Conservation (phyloP, 2,797 vertebrate species). For the Diceros bicornis region DNA sequence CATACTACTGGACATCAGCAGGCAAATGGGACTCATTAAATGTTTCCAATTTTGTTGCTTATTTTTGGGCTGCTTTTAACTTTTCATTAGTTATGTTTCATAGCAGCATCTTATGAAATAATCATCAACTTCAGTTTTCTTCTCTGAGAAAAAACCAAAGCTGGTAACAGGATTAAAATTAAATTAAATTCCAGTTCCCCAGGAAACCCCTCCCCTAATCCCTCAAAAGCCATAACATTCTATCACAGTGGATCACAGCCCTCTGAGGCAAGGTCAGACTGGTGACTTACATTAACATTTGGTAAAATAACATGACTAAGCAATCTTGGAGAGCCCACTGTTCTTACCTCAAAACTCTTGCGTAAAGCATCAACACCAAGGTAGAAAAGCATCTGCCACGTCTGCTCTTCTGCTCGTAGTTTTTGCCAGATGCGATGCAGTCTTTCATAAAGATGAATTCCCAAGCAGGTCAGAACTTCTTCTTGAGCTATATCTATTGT, state of each 20-base stretch:
- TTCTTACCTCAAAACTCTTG: slow-evolving; percentile 97
- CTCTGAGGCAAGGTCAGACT: background rate
- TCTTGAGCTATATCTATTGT: slow-evolving; percentile 99
- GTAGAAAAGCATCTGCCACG: slow-evolving; percentile 98
- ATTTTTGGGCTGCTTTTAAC: slow-evolving; percentile 42
- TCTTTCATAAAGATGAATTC: slow-evolving; percentile 98
- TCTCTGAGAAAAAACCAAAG: slow-evolving; percentile 54
- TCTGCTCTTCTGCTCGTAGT: slow-evolving; percentile 97
- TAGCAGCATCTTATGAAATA: slow-evolving; percentile 47
- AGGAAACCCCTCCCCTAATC: background rate
- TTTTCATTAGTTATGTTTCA: slow-evolving; percentile 48
- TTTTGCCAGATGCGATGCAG: slow-evolving; percentile 99
- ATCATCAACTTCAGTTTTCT: slow-evolving; percentile 56
- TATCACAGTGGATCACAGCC: background rate
- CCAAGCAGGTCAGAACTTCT: slow-evolving; percentile 98
- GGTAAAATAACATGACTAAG: background rate
- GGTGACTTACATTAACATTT: slow-evolving; percentile 5
- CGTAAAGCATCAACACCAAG: slow-evolving; percentile 96
- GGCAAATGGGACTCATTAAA: background rate
- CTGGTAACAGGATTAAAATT: slow-evolving; percentile 25
- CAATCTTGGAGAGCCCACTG: accelerated
- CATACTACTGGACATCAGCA: background rate
- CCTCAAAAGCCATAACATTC: background rate
- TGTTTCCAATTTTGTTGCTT: slow-evolving; percentile 36
- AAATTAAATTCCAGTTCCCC: background rate